Evolutionary conservation across 2,797 vertebrate species (phyloP), one percentile per base, ranked within the genome.

Genomic region (Tamandua tetradactyla): DNA sequence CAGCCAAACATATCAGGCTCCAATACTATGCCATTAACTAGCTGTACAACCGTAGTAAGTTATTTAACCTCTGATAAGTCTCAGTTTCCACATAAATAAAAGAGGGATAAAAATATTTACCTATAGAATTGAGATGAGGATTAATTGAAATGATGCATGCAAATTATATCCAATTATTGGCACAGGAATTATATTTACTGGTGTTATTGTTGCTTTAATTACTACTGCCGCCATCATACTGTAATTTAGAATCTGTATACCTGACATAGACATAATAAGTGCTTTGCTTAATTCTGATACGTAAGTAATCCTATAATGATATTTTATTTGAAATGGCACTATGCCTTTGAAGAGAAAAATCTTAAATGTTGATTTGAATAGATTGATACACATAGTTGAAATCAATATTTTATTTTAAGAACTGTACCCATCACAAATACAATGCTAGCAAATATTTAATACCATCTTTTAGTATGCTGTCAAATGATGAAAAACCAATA

Each of bases 351-450:
- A 93, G 10, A 90, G 11, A 47, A 86, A 84, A 84, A 20, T 30
- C 7, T 64, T 86, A 87, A 71, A 52, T 76, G 9, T 44, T 40
- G 15, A 82, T 44, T 78, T 78, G 52, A 80, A 62, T 72, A 89
- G 61, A 15, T 79, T 44, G 52, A 17, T 40, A 83, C 10, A 69
- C 25, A 2, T 27, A 89, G 10, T 23, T 89, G 1, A 20, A 94
- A 96, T 82, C 20, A 20, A 78, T 72, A 59, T 86, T 49, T 72
- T 81, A 72, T 52, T 71, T 81, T 71, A 89, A 68, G 27, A 89
- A 87, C 11, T 91, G 85, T 30, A 94, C 5, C 71, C 42, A 91
- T 15, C 17, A 64, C 20, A 52, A 22, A 81, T 23, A 93, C 86
- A 94, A 91, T 89, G 37, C 44, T n/a, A 88, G 22, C 74, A 62